Evolutionary conservation across 2,797 vertebrate genomes (phyloP).

Genomic region (Enteromius argenteus): DNA sequence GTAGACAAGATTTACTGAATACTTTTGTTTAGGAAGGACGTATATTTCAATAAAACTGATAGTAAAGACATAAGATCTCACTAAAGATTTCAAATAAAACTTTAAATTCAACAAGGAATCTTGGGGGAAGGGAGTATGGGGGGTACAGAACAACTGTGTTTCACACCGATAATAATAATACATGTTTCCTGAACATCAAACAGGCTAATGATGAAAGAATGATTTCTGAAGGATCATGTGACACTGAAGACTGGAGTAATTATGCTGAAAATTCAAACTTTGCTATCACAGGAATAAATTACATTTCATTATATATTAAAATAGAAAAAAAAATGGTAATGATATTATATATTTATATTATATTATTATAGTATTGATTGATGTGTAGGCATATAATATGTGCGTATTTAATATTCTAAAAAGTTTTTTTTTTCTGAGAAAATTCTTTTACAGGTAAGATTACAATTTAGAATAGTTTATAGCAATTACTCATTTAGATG

Average conservation of each 20-base stretch:
- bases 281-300: not conserved
- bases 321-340: not conserved
- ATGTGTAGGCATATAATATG: not conserved
- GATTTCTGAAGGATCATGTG: not conserved
- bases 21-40: not conserved
- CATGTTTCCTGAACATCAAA: not conserved
- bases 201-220: not conserved
- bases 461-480: not conserved
- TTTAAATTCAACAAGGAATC: not conserved
- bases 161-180: not conserved
- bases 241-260: not conserved
- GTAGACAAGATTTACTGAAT: not conserved
- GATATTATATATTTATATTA: not conserved
- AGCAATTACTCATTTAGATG: not conserved
- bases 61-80: not conserved
- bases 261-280: not conserved
- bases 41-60: not conserved
- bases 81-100: not conserved
- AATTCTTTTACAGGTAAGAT: not conserved
- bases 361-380: not conserved
- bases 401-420: not conserved
- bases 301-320: not conserved
- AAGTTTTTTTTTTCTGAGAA: too few species aligned
- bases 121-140: too few species aligned
- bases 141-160: not conserved